These are phyloP conservation scores for Halyomorpha halys DNA, from an alignment of 1,140 invertebrate genomes.

Conservation along the genomic window DNA sequence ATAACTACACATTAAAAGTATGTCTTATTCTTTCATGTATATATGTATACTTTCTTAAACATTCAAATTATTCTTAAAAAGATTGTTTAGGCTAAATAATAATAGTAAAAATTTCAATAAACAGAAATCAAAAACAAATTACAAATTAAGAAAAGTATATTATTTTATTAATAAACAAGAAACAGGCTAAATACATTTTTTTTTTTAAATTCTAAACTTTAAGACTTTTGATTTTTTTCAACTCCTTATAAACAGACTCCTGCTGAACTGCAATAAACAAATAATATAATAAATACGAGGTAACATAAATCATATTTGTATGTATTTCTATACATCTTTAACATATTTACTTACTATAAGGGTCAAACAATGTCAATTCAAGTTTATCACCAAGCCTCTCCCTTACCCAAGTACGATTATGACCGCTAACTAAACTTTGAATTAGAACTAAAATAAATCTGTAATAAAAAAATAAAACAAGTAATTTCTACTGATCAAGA, in stretches of 20 bases:
- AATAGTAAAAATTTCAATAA: too few relatives aligned
- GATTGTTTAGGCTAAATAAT: too few relatives aligned
- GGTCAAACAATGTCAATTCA: conserved; percentile 62
- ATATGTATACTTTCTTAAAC: too few relatives aligned
- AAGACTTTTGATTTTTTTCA: neutral
- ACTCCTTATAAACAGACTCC: conserved; percentile 1
- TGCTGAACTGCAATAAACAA: neutral
- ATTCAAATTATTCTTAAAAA: too few relatives aligned
- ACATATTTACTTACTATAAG: conserved; percentile 58
- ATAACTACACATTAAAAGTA: too few relatives aligned
- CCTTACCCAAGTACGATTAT: conserved; percentile 50
- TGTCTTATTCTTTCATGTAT: too few relatives aligned
- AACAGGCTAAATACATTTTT: too few relatives aligned
- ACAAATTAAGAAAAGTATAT: too few relatives aligned
- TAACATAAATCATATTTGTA: neutral
- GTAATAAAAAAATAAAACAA: neutral
- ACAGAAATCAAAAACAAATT: too few relatives aligned
- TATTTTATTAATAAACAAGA: too few relatives aligned
- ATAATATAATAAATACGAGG: neutral
- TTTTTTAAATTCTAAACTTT: neutral
- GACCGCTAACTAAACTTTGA: conserved; percentile 65
- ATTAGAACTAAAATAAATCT: conserved; percentile 62
- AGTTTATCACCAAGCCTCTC: conserved; percentile 66
- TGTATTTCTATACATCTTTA: conserved; percentile 38
- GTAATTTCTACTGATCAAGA: neutral